These are phyloP conservation scores for Blera fallax DNA, from an alignment of 2,888 invertebrate species.

Conservation along the genomic window DNA sequence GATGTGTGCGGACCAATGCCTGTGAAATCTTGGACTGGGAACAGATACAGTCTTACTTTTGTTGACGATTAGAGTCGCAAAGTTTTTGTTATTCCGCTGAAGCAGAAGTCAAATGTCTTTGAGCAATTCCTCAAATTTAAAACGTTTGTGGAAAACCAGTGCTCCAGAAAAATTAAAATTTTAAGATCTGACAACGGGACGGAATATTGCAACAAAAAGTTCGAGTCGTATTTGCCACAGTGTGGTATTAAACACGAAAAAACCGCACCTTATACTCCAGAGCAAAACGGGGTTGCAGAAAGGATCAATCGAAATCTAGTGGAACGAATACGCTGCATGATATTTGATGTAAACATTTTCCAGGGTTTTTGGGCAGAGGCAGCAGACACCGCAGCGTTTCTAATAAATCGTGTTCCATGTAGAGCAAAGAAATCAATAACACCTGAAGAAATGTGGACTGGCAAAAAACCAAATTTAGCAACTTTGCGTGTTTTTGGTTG, in stretches of 20 bases:
- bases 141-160: conserved; percentile 3
- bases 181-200: conserved; percentile 25
- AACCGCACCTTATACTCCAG: conserved; percentile 41
- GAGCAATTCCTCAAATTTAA: conserved; percentile 67
- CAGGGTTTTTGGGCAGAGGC: conserved; percentile 66
- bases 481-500: conserved; percentile 68
- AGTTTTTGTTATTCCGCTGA: conserved; percentile 59
- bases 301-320: conserved; percentile 20
- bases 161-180: too few species aligned
- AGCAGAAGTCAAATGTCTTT: conserved; percentile 45
- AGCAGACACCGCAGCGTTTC: conserved; percentile 56
- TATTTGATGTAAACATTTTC: not conserved
- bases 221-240: conserved; percentile 21
- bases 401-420: conserved; percentile 65
- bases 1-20: not conserved
- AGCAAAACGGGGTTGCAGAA: conserved; percentile 35
- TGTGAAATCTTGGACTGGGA: not conserved
- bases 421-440: conserved; percentile 65
- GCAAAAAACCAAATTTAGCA: conserved; percentile 4
- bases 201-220: conserved; percentile 8
- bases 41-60: not conserved
- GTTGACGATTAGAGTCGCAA: conserved; percentile 76
- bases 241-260: conserved; percentile 29
- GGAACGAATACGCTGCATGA: conserved; percentile 34
- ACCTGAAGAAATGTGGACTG: conserved; percentile 78